A percentile compares a stretch with the other conserved stretches of the same genome.
These are phyloP conservation scores for Lottia gigantea DNA, from an alignment of 2,888 invertebrate species.

Conservation along the genomic window DNA sequence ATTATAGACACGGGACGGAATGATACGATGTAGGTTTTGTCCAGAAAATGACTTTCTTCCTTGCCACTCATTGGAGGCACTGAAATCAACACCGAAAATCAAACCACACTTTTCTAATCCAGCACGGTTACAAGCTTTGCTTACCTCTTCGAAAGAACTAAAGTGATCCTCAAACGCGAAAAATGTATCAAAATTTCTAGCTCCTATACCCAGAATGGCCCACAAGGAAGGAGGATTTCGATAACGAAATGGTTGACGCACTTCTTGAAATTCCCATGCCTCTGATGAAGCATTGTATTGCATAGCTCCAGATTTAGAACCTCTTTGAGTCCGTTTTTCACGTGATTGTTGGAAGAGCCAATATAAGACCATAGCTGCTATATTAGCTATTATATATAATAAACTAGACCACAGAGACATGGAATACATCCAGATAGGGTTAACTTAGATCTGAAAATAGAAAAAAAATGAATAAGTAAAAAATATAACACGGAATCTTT, in stretches of 20 bases:
- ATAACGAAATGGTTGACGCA: constrained; percentile 16
- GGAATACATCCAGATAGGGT: neutral
- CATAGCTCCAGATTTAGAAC: constrained; percentile 19
- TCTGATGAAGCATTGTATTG: constrained; percentile 15
- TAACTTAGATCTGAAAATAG: constrained; percentile 3
- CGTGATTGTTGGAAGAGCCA: constrained; percentile 48
- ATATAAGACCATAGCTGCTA: constrained; percentile 54
- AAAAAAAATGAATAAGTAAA: neutral
- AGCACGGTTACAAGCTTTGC: constrained; percentile 67
- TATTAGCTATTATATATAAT: constrained; percentile 55
- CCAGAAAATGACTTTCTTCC: constrained; percentile 70
- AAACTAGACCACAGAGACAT: constrained; percentile 56
- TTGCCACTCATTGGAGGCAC: constrained; percentile 72
- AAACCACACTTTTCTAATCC: constrained; percentile 70
- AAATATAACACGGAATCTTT: too few species aligned
- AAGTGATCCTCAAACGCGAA: constrained; percentile 64
- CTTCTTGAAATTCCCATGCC: constrained; percentile 13
- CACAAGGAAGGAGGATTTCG: constrained; percentile 45
- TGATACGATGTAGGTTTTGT: constrained; percentile 66
- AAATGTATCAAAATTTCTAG: constrained; percentile 37
- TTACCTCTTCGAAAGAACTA: constrained; percentile 66
- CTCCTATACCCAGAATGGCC: constrained; percentile 46
- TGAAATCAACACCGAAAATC: constrained; percentile 72
- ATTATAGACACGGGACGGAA: constrained; percentile 64
- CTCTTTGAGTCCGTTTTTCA: constrained; percentile 22